A percentile compares a stretch with the other conserved stretches of the same genome.
These are phyloP conservation scores for Drosophila ficusphila DNA, from an alignment of 1,140 invertebrate genomes.

Conservation along the genomic window DNA sequence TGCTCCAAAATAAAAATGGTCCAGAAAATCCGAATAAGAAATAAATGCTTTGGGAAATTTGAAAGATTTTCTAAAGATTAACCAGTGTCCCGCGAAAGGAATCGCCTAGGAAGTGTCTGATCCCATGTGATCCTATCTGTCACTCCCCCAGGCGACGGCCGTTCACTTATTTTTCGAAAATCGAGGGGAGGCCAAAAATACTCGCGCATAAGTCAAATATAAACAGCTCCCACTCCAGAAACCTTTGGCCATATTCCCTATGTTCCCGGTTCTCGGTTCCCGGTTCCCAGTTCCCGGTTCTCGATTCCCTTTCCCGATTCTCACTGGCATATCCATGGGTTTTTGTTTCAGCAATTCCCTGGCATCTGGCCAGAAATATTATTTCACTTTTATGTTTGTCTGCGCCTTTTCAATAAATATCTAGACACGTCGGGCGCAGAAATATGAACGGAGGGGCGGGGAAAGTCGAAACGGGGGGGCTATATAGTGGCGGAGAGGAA, in stretches of 20 bases:
- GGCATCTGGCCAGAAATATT: conserved; percentile 80
- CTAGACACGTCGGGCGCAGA: conserved; percentile 40
- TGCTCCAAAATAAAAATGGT: too few relatives aligned
- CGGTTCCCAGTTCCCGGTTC: neutral
- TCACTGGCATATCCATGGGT: conserved; percentile 27
- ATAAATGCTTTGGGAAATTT: too few relatives aligned
- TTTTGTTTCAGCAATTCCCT: conserved; percentile 65
- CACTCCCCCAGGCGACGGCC: conserved; percentile 29
- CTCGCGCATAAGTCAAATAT: conserved; percentile 72
- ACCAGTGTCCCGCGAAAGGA: neutral
- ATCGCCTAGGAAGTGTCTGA: conserved; percentile 23
- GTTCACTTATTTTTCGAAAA: neutral
- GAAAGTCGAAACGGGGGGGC: neutral
- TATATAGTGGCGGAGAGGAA: conserved; percentile 24
- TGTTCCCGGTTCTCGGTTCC: neutral
- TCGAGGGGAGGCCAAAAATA: conserved; percentile 52
- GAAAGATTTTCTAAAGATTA: neutral
- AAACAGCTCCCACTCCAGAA: conserved; percentile 50
- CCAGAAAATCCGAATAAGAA: too few relatives aligned
- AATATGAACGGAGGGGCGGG: conserved; percentile 3
- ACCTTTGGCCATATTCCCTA: conserved; percentile 27
- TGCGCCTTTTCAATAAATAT: conserved; percentile 81
- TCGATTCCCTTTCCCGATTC: conserved; percentile 8
- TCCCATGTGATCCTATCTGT: conserved; percentile 36
- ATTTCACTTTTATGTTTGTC: conserved; percentile 83